A percentile compares a stretch with the other conserved stretches of the same genome.
phyloP scores from a whole-genome alignment of 1,140 invertebrate genomes.

The Procambarus clarkii region DNA sequence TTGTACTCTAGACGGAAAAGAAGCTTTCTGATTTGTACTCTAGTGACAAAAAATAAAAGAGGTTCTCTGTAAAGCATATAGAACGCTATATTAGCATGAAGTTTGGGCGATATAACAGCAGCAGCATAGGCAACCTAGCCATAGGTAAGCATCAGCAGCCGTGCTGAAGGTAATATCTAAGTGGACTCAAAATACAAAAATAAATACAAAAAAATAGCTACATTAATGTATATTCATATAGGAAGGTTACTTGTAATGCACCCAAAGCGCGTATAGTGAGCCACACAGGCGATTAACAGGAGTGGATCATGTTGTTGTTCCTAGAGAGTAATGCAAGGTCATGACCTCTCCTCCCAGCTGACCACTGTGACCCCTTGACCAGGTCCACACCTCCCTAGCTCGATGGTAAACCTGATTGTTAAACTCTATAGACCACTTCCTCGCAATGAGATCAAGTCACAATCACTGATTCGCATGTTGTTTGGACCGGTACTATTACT shows the following conservation, averaged over 20 bases:
- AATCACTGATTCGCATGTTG: no score
- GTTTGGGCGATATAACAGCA: conserved; percentile 26
- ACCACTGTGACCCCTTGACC: background rate
- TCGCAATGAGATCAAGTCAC: no score
- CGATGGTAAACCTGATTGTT: no score
- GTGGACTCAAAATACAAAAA: background rate
- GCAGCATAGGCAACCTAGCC: conserved; percentile 10
- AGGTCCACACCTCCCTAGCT: no score
- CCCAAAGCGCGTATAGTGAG: conserved; percentile 34
- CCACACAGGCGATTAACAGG: conserved; percentile 40
- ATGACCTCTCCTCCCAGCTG: conserved; percentile 5
- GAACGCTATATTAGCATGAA: conserved; percentile 21
- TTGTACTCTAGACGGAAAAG: background rate
- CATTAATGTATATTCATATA: background rate
- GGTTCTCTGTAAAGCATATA: conserved; percentile 5
- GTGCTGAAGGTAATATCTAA: background rate
- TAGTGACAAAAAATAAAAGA: conserved; percentile 7
- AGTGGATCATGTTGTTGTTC: conserved; percentile 35
- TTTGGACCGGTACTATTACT: no score
- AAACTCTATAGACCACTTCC: no score
- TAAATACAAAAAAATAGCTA: background rate
- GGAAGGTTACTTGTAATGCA: conserved; percentile 23
- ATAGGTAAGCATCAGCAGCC: conserved; percentile 39
- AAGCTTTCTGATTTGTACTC: conserved; percentile 5
- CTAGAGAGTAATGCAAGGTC: conserved; percentile 2